Conservation (phyloP, 1,140 invertebrate species). For the Cherax destructor region DNA sequence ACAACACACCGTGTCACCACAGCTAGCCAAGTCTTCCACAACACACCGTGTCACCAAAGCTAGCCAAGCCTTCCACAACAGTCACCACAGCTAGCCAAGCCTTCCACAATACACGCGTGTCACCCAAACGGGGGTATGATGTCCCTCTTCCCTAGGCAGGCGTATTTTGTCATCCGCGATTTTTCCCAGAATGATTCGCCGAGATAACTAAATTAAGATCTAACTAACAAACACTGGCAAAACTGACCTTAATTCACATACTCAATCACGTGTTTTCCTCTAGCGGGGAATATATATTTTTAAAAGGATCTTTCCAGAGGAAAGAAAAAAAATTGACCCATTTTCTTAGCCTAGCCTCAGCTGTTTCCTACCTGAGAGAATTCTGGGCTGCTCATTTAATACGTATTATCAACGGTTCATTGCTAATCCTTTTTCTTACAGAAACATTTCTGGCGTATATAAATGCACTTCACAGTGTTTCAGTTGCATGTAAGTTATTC, state of each 20-base stretch:
- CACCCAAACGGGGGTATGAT: background rate
- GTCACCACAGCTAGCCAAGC: background rate
- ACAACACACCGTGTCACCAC: background rate
- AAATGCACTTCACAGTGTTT: slow-evolving; percentile 38
- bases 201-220: no score
- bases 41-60: background rate
- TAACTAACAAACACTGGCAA: no score
- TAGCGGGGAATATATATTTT: no score
- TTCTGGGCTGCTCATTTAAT: background rate
- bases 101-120: background rate
- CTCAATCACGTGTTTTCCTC: no score
- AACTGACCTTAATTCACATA: no score
- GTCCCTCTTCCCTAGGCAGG: no score
- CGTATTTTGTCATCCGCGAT: no score
- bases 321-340: no score
- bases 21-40: background rate
- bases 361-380: background rate
- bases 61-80: background rate
- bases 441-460: slow-evolving; percentile 49
- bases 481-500: slow-evolving; percentile 58
- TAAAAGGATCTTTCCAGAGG: no score
- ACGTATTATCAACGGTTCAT: background rate
- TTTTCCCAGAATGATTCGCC: no score
- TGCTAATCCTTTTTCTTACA: slow-evolving; percentile 45
- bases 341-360: no score